phyloP scores from a whole-genome alignment of 30 jellyfish, hydroid and myxozoan species.

The Catostylus mosaicus region DNA sequence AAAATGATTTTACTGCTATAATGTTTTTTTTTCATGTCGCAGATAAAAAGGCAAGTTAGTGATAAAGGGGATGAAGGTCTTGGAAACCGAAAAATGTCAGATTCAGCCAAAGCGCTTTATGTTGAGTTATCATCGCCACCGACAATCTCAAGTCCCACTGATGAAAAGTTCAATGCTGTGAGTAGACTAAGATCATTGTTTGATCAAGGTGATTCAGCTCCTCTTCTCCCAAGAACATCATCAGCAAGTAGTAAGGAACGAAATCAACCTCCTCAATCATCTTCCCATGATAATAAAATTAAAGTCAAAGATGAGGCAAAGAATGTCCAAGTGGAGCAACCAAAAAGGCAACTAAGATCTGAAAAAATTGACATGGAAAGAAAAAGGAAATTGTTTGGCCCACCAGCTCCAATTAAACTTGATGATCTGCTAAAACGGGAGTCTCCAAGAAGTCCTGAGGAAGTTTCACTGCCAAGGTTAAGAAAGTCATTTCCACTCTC shows the following conservation, averaged over 20 bases:
- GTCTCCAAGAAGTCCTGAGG: constrained; percentile 65
- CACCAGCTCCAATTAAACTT: constrained; percentile 68
- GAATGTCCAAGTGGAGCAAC: constrained; percentile 7
- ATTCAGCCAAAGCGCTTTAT: constrained; percentile 55
- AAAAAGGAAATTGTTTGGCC: constrained; percentile 55
- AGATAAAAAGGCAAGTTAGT: constrained; percentile 8
- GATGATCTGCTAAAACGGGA: constrained; percentile 66
- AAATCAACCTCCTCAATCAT: not conserved
- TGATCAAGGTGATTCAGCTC: constrained; percentile 50
- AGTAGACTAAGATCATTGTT: constrained; percentile 52
- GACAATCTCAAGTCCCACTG: constrained; percentile 27
- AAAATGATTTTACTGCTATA: too few relatives aligned
- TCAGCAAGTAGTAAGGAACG: not conserved
- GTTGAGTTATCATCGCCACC: constrained; percentile 87
- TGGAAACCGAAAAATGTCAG: constrained; percentile 49
- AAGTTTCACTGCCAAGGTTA: constrained; percentile 2
- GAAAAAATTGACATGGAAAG: constrained; percentile 49
- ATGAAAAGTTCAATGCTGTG: constrained; percentile 56
- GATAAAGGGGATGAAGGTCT: constrained; percentile 54
- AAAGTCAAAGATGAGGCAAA: not conserved
- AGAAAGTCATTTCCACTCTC: constrained; percentile 14
- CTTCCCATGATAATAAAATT: not conserved
- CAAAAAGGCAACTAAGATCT: constrained; percentile 25
- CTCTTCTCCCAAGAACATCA: constrained; percentile 12
- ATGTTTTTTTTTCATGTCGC: not conserved